Conservation (phyloP, 2,797 vertebrate species). For the Loris lydekkerianus region DNA sequence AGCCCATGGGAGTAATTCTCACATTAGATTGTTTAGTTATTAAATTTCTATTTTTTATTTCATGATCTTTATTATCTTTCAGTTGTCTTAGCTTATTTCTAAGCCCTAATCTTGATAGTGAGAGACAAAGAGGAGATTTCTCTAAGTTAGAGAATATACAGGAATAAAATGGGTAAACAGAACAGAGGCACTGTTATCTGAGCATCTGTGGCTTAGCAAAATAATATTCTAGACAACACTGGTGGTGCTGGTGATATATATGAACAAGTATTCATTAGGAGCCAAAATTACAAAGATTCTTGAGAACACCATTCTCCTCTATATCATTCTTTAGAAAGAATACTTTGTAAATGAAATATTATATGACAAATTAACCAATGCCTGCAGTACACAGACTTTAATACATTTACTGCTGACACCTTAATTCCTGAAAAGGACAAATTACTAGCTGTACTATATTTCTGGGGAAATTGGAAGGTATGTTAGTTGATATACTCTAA, state of each 20-base stretch:
- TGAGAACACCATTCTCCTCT: neutral
- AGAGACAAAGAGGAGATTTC: constrained; percentile 59
- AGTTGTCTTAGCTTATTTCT: constrained; percentile 64
- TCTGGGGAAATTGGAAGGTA: constrained; percentile 62
- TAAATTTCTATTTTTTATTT: constrained; percentile 66
- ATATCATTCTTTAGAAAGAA: constrained; percentile 37
- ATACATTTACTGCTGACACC: constrained; percentile 26
- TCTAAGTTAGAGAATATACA: constrained; percentile 48
- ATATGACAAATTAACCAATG: neutral
- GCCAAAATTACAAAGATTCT: constrained; percentile 45
- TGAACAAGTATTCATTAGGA: neutral
- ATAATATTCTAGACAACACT: constrained; percentile 67
- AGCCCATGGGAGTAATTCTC: constrained; percentile 35
- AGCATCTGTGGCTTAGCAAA: constrained; percentile 50
- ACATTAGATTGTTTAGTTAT: neutral
- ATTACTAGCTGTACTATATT: constrained; percentile 66
- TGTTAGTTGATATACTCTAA: constrained; percentile 66
- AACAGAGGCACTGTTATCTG: neutral
- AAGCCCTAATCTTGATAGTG: constrained; percentile 42
- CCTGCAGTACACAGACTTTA: neutral
- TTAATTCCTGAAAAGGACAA: constrained; percentile 50
- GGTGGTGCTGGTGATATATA: neutral
- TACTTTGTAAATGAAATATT: constrained; percentile 55
- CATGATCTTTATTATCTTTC: constrained; percentile 54
- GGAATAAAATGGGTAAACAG: constrained; percentile 68